Conservation (phyloP, 2,113 vertebrate species). For the Lamprotornis superbus region DNA sequence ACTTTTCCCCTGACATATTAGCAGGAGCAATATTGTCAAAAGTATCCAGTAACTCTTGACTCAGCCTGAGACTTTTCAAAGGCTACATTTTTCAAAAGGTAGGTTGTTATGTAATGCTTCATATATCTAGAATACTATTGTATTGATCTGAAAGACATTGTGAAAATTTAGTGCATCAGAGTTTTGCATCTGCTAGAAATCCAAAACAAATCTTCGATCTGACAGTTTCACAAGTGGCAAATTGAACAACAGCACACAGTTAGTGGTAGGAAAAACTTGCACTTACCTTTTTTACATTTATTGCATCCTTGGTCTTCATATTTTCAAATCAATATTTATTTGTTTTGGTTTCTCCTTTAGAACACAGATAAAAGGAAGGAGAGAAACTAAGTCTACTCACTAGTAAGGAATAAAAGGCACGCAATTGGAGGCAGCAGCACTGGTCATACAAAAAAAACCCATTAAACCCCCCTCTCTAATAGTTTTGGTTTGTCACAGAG, state of each 20-base stretch:
- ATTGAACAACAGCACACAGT: not conserved
- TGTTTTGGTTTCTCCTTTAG: not conserved
- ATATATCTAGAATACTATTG: not conserved
- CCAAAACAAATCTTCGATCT: not conserved
- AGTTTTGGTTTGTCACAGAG: not conserved
- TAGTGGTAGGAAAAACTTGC: not conserved
- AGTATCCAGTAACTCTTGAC: not conserved
- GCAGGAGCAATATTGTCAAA: not conserved
- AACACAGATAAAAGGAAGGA: not conserved
- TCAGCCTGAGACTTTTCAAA: not conserved
- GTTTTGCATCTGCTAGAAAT: not conserved
- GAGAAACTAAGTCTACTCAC: not conserved
- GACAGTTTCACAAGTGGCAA: not conserved
- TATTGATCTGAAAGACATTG: not conserved
- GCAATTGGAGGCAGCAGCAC: not conserved
- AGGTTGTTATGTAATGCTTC: not conserved
- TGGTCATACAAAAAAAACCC: not conserved
- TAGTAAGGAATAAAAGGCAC: not conserved
- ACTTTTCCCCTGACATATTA: not conserved
- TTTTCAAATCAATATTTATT: not conserved
- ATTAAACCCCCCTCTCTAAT: rapidly evolving
- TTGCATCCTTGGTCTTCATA: not conserved
- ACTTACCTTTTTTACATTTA: not conserved
- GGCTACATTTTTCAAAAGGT: not conserved
- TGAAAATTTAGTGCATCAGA: not conserved